These are phyloP conservation scores for Yoshiicerus persimilis DNA, from an alignment of 1,140 invertebrate genomes.

Conservation along the genomic window DNA sequence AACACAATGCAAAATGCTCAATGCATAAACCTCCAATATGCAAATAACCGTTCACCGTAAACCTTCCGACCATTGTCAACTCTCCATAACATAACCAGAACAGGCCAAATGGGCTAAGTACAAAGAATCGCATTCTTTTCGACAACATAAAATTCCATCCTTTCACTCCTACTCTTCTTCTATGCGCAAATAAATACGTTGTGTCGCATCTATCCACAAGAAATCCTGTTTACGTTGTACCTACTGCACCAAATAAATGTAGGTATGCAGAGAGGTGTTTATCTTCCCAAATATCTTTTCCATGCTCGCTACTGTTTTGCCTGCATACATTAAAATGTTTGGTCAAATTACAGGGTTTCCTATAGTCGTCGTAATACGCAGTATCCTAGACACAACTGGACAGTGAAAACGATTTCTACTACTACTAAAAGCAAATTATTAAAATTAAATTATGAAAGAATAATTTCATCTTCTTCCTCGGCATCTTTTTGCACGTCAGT, in stretches of 20 bases:
- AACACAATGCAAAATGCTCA: neutral
- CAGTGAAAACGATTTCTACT: no score
- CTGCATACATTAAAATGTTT: no score
- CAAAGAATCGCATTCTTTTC: neutral
- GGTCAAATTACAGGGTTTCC: no score
- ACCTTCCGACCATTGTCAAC: neutral
- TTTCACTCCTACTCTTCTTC: neutral
- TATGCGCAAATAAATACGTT: neutral
- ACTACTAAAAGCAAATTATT: no score
- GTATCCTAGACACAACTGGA: no score
- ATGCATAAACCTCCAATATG: slow-evolving; percentile 8
- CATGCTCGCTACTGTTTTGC: no score
- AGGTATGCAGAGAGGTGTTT: neutral
- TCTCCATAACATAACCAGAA: neutral
- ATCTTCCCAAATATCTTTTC: no score
- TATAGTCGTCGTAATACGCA: no score
- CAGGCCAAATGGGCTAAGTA: neutral
- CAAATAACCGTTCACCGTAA: slow-evolving; percentile 16
- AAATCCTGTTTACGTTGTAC: neutral
- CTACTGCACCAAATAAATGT: neutral
- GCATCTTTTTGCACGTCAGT: no score
- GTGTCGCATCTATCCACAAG: neutral
- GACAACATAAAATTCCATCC: neutral
- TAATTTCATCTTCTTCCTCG: no score
- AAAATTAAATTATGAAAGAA: no score